Evolutionary conservation across 2,113 vertebrate species (phyloP).

Genomic region (Hucho hucho): DNA sequence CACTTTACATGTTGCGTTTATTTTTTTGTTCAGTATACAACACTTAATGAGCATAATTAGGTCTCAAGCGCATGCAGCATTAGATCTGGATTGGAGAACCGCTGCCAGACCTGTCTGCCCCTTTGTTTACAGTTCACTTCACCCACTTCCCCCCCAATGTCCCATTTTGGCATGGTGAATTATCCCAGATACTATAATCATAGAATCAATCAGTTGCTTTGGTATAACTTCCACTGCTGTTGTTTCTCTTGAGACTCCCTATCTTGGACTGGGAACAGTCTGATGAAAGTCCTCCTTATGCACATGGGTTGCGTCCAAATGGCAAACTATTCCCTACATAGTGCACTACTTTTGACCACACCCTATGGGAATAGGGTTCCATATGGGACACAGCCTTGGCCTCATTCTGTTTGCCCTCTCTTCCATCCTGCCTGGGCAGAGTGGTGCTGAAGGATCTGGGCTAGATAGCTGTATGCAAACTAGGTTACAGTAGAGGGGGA

Average conservation of each 20-base stretch:
- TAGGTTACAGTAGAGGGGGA: constrained; percentile 11
- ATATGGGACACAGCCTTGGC: constrained; percentile 23
- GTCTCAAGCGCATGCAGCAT: neutral
- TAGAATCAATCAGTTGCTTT: neutral
- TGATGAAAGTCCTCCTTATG: neutral
- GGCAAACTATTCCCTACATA: too few relatives aligned
- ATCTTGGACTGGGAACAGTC: constrained; percentile 5
- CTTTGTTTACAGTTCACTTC: neutral
- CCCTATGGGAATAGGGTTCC: too few relatives aligned
- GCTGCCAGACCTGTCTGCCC: neutral
- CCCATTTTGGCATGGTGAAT: neutral
- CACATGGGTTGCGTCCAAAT: neutral
- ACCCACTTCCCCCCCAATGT: neutral
- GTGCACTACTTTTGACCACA: too few relatives aligned
- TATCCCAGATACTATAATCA: neutral
- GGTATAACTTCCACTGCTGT: neutral
- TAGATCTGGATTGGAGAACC: neutral
- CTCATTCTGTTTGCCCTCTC: constrained; percentile 60
- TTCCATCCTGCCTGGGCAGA: constrained; percentile 40
- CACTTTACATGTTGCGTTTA: neutral
- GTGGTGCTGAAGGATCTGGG: constrained; percentile 53
- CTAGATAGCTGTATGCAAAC: constrained; percentile 14
- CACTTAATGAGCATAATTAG: neutral
- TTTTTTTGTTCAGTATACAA: neutral
- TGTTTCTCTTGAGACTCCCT: neutral